Evolutionary conservation across 2,888 invertebrate species (phyloP).

Genomic region (Allygus modestus): DNA sequence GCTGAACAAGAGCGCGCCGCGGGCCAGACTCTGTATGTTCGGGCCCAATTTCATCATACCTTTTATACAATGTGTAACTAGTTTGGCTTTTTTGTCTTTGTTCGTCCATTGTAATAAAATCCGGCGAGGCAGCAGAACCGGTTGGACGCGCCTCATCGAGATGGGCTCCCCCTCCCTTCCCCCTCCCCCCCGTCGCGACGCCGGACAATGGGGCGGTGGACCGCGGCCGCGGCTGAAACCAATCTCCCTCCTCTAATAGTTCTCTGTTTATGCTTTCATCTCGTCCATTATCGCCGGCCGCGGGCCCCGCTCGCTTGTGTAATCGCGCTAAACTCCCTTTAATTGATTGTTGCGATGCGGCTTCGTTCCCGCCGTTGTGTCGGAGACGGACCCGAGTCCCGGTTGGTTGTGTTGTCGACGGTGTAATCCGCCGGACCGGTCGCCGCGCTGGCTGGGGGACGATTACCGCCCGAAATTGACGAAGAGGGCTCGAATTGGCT

Average conservation of each 20-base stretch:
- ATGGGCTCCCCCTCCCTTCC: slow-evolving; percentile 63
- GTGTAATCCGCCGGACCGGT: too few species aligned
- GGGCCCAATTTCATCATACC: slow-evolving; percentile 51
- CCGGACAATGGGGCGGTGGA: slow-evolving; percentile 42
- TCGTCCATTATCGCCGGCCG: slow-evolving; percentile 37
- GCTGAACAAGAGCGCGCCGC: slow-evolving; percentile 25
- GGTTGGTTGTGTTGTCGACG: too few species aligned
- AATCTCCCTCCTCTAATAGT: slow-evolving; percentile 43
- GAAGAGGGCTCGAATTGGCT: neutral
- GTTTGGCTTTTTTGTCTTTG: slow-evolving; percentile 62
- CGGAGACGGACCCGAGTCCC: too few species aligned
- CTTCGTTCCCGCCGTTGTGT: neutral
- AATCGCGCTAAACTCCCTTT: slow-evolving; percentile 39
- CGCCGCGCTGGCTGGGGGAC: too few species aligned
- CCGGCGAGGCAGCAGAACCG: slow-evolving; percentile 63
- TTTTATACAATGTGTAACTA: slow-evolving; percentile 60
- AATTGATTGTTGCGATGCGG: slow-evolving; percentile 47
- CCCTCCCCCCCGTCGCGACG: slow-evolving; percentile 54
- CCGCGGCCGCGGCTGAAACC: slow-evolving; percentile 63
- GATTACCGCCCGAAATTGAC: too few species aligned
- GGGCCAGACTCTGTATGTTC: slow-evolving; percentile 23
- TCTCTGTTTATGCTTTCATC: slow-evolving; percentile 56
- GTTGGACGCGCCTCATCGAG: slow-evolving; percentile 62
- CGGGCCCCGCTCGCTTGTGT: slow-evolving; percentile 33
- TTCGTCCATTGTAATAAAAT: slow-evolving; percentile 63